phyloP scores from a whole-genome alignment of 2,797 vertebrate genomes.

The Poeciliopsis gracilis region DNA sequence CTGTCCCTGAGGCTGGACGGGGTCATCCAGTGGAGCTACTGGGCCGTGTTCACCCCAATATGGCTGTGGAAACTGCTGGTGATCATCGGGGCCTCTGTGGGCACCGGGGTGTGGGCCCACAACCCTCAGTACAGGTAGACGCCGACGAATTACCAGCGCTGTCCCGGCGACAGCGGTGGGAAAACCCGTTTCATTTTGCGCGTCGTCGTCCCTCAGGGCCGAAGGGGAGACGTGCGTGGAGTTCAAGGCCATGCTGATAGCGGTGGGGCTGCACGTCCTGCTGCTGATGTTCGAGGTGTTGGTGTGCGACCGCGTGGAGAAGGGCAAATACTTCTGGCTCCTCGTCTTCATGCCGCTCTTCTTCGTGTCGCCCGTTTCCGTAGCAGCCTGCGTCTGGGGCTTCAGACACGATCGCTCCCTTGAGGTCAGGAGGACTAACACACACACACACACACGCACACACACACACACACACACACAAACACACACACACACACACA shows the following conservation, averaged over 20 bases:
- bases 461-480: neutral
- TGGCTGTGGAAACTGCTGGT: slow-evolving; percentile 99
- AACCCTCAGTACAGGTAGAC: slow-evolving; percentile 97
- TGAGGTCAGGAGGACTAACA: slow-evolving; percentile 81
- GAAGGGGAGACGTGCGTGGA: slow-evolving; percentile 99
- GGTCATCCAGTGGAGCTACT: slow-evolving; percentile 97
- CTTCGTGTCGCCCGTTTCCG: slow-evolving; percentile 96
- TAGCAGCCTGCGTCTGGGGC: slow-evolving; percentile 97
- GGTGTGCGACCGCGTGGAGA: slow-evolving; percentile 92
- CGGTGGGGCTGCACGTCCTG: slow-evolving; percentile 94
- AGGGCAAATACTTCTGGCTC: slow-evolving; percentile 93
- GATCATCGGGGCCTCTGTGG: slow-evolving; percentile 94
- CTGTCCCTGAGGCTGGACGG: slow-evolving; percentile 92
- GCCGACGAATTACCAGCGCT: neutral
- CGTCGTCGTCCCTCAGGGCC: slow-evolving; percentile 77
- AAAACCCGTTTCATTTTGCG: neutral
- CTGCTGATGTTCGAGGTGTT: slow-evolving; percentile 97
- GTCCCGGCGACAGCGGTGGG: no score
- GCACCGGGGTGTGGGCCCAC: slow-evolving; percentile 96
- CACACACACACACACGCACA: neutral
- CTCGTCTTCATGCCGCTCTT: slow-evolving; percentile 99
- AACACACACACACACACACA: neutral
- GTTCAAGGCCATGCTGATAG: slow-evolving; percentile 98
- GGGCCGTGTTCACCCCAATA: slow-evolving; percentile 97
- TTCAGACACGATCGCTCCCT: slow-evolving; percentile 96